Base-by-base conservation (phyloP, 2,888 invertebrate species). In the Minunthozetes semirufus region DNA sequence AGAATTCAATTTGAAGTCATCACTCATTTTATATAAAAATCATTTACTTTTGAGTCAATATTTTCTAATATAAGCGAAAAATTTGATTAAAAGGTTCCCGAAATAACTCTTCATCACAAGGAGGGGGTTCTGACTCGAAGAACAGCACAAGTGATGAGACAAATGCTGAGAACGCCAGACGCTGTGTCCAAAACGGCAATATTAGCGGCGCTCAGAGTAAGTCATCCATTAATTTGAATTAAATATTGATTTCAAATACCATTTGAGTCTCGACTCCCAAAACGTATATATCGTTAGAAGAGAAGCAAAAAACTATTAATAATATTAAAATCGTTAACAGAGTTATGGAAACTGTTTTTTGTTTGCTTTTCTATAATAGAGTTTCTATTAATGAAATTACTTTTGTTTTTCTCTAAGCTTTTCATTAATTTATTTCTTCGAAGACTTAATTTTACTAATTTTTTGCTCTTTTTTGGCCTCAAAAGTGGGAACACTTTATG, bases 401-500 rank as follows among this genome's bases (percentile, higher is more conserved):
- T 33, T 33, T 33, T 33, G 33, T 33, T 33, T 33, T 33, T 33
- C 33, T 33, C 33, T 33, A 3, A 33, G 33, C 33, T 33, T 5
- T 33, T 33, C 33, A 33, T 33, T 33, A 33, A 33, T 33, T 33
- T 33, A 33, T 33, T 33, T 5, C 33, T 33, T 33, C 33, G n/a
- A n/a, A 33, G 33, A 33, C 33, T 33, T 1, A n/a, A n/a, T n/a
- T n/a, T 53, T n/a, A 1, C 19, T 53, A 19, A n/a, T 53, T n/a
- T 53, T 17, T 53, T 53, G 13, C 2, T n/a, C 17, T n/a, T 8
- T 53, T n/a, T 53, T n/a, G 2, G 5, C 17, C 53, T 19, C 2
- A 59, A 59, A 59, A 66, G 66, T 66, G 66, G 66, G 38, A 38
- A 66, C 66, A 38, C 66, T 66, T 38, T 66, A 66, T 38, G 66